Evolutionary conservation across 2,888 invertebrate species (phyloP), one percentile per base, ranked within the genome.

Genomic region (Drosophila affinis): DNA sequence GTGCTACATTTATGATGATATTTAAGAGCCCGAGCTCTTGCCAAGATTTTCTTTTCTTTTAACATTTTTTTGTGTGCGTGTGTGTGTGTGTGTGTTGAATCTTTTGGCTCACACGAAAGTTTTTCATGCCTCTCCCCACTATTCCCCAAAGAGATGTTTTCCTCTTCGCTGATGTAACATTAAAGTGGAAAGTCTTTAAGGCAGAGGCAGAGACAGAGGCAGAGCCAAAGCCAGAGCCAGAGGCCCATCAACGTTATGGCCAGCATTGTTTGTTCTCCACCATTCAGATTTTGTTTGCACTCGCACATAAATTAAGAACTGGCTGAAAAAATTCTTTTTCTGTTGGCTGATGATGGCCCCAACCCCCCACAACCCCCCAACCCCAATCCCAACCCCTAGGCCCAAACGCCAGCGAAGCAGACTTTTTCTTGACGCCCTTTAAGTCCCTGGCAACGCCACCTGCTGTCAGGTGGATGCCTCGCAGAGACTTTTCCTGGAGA

Each of bases 261-360:
- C 60, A 56, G 49, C 67, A 69, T 67, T 81, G 84, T 80, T 86
- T 83, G 65, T 54, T 72, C 67, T 76, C 48, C 63, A 48, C 39
- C 73, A 78, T 83, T 72, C 81, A 73, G 64, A 64, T 70, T 79
- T 64, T 73, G 74, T 74, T 81, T 80, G 73, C 81, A 53, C 69
- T 65, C 65, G 82, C 82, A 77, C 88, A 87, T 87, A 83, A 87
- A 83, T 83, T 87, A 87, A 79, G 86, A 81, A 87, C 79, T 85
- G 82, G 79, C 70, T 79, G 82, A 75, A 77, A 71, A 72, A 75
- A 76, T 62, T 29, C 72, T 59, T 39, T 32, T 62, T 34, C 72
- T 59, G 45, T 32, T 62, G 59, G 32, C 49, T 46, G 54, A 58
- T 63, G 63, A 72, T 63, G 63, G 72, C 56, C 62, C 52, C 39